Base-by-base conservation (phyloP, 2,888 invertebrate genomes). In the Nycteola revayana region DNA sequence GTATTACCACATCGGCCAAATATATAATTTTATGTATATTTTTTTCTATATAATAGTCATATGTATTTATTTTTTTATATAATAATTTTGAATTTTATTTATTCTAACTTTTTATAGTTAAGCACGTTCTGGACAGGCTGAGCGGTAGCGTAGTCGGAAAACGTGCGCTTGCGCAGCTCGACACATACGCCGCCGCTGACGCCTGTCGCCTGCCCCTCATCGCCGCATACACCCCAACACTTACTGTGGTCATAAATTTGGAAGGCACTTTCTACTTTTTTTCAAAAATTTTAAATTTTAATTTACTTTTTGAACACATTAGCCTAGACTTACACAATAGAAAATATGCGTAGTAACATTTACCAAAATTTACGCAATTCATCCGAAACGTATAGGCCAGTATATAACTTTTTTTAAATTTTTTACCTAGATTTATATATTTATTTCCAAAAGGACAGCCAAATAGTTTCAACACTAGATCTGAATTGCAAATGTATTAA, bases 231-330 rank as follows among this genome's bases (percentile, higher is more conserved):
- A 75, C 75, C 82, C 91, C 91, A 86, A 90, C 91, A 89, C 90
- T 90, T 83, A 84, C 78, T 84, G 82, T 89, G 88, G 88, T 89
- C 88, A 87, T 88, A 86, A 86, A 86, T 90, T 91, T 93, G 93
- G 93, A 94, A 94, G 94, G 94, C 94, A 94, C 93, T 94, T 93
- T 92, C 93, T 93, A 93, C 93, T 90, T 91, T 90, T 18, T 35
- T 90, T 90, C 75, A 81, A 86, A 86, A 82, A 76, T 78, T 86
- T 84, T 75, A 67, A 78, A 71, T 77, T 89, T 87, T 73, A 87
- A 81, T 87, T 66, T 88, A 80, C 78, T 65, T 86, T 92, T 92
- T 92, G 93, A 93, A 93, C 93, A 93, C 92, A 93, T 92, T 90
- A 91, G 91, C 91, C 92, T 91, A 92, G 89, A 91, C 90, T 88